Evolutionary conservation across 2,888 invertebrate genomes (phyloP), one percentile per base, ranked within the genome.

Genomic region (Dasypolia templi): DNA sequence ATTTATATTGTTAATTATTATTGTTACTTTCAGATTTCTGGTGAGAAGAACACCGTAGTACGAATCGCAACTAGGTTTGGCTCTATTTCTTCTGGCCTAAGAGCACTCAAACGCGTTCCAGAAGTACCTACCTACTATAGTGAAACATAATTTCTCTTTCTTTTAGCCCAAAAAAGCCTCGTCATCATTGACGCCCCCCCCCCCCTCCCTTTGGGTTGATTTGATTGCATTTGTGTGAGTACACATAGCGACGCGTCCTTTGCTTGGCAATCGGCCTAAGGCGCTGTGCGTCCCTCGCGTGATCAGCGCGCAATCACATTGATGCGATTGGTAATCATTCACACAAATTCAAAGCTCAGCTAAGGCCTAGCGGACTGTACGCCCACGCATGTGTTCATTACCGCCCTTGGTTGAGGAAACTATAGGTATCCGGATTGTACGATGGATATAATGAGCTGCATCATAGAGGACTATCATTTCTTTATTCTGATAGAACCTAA

Each of bases 391-490:
- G 26, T 26, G 12, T 56, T 7, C 32, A 56, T 19, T 17, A 17
- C 26, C 61, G 39, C 61, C 17, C 11, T 61, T 39, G 29, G 22
- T 32, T 12, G 19, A 46, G 22, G 1, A 63, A 39, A 11, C n/a
- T 63, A 12, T 35, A 17, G 32, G 56, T 56, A 29, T 32, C 29
- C 17, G n/a, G 9, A 39, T 42, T 39, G 14, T 39, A 61, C 9
- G n/a, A 26, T 61, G 14, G 17, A 61, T 29, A 3, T 46, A 26
- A 6, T 35, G 29, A 53, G 9, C 46, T 49, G 17, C n/a, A 63
- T 49, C 26, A 69, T 61, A 68, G 61, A 73, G 53, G 44, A 22
- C 35, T 22, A 46, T 9, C 3, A 17, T 46, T 44, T 71, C 19
- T 29, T 22, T 19, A 53, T 22, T 56, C 32, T 11, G n/a, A 35